Base-by-base conservation (phyloP, 2,797 vertebrate species). In the Gallinago nigripennis region DNA sequence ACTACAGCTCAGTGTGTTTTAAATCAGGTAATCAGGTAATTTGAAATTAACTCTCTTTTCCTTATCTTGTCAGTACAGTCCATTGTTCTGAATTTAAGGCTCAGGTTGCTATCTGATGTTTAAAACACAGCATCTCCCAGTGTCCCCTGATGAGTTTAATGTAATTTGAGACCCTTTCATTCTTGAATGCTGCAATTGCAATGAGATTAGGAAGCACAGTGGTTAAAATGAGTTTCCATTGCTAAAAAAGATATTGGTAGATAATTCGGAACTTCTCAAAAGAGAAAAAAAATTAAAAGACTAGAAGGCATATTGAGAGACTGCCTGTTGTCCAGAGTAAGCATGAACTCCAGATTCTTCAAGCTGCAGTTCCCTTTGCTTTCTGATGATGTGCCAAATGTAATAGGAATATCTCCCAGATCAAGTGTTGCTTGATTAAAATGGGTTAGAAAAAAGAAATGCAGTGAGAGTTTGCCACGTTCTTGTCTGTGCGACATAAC, bases 1-100 rank as follows among this genome's bases (percentile, higher is more conserved):
- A 58, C 39, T 58, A 48, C 31, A 72, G 37, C 30, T n/a, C 54
- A 37, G 16, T 65, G 73, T 79, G 77, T 92, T 90, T 84, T 31
- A 90, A 72, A 79, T 75, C 68, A 69, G 37, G 31, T 65, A 64
- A 83, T 95, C 69, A 72, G 31, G 33, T 71, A 60, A 86, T 95
- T 94, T 93, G 77, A 88, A 94, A 86, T 94, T 46, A 90, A 78
- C 50, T 88, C 51, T 78, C 41, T 63, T 86, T 93, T 79, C 31
- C 37, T 48, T 80, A 76, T 43, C 71, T 72, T 3, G 54, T 86
- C 77, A 63, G 61, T 60, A 68, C 35, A 88, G 60, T 33, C 61
- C 12, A 5, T 92, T 92, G 68, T 90, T 90, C 72, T 57, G 48
- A 77, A 51, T 66, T 77, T 11, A 5, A 53, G 79, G 63, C 79